These are phyloP conservation scores for Channa maculata DNA, from an alignment of 2,113 vertebrate genomes.

Conservation along the genomic window DNA sequence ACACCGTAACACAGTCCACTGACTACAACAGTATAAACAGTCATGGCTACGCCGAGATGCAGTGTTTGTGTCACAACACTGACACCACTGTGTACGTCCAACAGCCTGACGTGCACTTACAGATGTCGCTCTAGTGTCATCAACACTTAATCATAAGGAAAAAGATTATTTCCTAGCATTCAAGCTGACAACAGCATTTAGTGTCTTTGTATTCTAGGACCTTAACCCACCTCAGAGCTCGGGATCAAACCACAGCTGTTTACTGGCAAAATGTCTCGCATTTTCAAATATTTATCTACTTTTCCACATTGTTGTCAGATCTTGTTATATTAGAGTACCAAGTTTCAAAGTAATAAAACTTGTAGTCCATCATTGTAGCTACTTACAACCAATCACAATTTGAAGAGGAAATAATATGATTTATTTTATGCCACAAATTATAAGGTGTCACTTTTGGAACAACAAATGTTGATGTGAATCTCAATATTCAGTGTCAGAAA, in stretches of 20 bases:
- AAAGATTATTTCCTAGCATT: constrained; percentile 36
- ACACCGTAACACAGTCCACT: constrained; percentile 10
- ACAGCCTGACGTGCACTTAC: constrained; percentile 35
- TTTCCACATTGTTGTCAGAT: constrained; percentile 1
- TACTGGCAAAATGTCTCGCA: constrained; percentile 24
- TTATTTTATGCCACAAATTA: too few relatives aligned
- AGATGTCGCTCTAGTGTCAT: background rate
- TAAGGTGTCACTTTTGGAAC: too few relatives aligned
- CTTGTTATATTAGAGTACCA: too few relatives aligned
- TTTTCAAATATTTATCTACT: constrained; percentile 13
- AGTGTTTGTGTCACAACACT: background rate
- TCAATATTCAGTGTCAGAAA: background rate
- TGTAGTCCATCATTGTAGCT: too few relatives aligned
- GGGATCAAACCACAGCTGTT: constrained; percentile 40
- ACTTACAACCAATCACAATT: background rate
- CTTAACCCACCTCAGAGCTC: constrained; percentile 26
- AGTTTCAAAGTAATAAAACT: too few relatives aligned
- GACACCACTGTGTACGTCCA: background rate
- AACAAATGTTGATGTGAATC: background rate
- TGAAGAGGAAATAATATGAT: background rate
- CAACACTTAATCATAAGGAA: constrained; percentile 22
- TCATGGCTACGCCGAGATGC: background rate
- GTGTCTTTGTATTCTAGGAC: constrained; percentile 41
- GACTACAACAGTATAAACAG: background rate
- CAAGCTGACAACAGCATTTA: constrained; percentile 16